These are phyloP conservation scores for Zaprionus africanus DNA, from an alignment of 1,140 invertebrate species.

Conservation along the genomic window DNA sequence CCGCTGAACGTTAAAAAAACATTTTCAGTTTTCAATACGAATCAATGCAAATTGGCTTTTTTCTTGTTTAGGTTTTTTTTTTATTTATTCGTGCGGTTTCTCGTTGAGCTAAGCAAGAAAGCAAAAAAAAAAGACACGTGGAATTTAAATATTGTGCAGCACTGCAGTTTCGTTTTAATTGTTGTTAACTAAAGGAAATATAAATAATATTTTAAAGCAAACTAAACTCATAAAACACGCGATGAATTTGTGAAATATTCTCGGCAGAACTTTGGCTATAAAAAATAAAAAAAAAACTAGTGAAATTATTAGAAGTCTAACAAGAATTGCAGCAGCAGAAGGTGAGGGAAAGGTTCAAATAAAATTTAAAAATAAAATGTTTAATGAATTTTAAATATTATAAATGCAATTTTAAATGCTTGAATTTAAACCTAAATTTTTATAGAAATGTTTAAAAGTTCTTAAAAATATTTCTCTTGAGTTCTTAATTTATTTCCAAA, in stretches of 20 bases:
- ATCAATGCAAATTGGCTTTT: not conserved
- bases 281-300: not conserved
- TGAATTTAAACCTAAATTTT: too few species aligned
- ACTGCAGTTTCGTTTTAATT: conserved; percentile 3
- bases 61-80: not conserved
- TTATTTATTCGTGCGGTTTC: not conserved
- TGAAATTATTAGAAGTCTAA: not conserved
- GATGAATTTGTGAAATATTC: not conserved
- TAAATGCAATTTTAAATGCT: too few species aligned
- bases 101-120: not conserved
- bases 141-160: not conserved
- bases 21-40: not conserved
- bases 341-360: not conserved
- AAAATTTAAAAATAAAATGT: not conserved
- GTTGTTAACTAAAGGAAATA: not conserved
- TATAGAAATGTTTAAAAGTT: too few species aligned
- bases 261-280: not conserved
- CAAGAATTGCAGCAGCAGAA: not conserved
- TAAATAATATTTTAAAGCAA: not conserved
- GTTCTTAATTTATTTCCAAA: too few species aligned
- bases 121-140: not conserved
- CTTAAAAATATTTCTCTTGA: too few species aligned
- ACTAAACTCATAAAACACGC: not conserved
- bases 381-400: too few species aligned
- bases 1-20: not conserved